These are phyloP conservation scores for Plecturocebus donacophilus DNA, from an alignment of 2,113 vertebrate genomes.

Conservation along the genomic window DNA sequence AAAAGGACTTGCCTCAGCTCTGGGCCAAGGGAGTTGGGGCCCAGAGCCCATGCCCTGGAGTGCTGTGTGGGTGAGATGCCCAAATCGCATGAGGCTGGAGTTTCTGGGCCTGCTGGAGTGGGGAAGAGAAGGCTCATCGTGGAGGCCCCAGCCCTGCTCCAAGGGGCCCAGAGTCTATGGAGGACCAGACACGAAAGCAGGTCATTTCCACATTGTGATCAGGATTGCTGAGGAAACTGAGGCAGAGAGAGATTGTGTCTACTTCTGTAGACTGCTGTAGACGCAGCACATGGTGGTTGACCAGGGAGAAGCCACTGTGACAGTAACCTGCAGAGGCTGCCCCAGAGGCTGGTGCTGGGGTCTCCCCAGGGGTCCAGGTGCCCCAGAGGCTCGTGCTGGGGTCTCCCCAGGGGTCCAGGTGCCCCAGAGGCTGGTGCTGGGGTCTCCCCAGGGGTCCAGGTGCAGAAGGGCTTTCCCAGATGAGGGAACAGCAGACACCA, in stretches of 20 bases:
- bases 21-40: background rate
- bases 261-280: background rate
- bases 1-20: background rate
- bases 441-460: rapidly evolving
- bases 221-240: too few relatives aligned
- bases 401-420: too few relatives aligned
- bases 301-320: rapidly evolving
- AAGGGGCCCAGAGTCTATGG: background rate
- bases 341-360: too few relatives aligned
- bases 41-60: rapidly evolving
- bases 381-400: too few relatives aligned
- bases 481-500: rapidly evolving
- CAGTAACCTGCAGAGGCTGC: background rate
- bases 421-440: background rate
- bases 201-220: background rate
- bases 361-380: too few relatives aligned
- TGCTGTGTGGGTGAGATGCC: rapidly evolving
- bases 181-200: background rate
- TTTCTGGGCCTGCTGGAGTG: rapidly evolving
- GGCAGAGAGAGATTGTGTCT: too few relatives aligned
- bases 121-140: rapidly evolving
- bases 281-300: background rate
- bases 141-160: background rate
- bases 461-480: background rate
- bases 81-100: rapidly evolving